Conservation (phyloP, 2,797 vertebrate species). For the Pteropus rufus region DNA sequence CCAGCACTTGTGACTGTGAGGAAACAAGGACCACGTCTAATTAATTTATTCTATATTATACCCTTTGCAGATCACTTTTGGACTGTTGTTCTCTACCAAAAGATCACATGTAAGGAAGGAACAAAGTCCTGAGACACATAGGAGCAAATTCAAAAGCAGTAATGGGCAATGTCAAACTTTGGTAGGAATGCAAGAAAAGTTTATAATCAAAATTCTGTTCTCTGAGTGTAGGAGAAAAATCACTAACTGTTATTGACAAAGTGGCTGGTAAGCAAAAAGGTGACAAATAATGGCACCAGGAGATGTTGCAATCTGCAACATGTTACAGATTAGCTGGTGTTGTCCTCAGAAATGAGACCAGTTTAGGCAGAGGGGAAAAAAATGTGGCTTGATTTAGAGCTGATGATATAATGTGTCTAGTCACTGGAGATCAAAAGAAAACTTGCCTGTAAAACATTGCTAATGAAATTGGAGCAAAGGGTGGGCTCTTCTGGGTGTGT, state of each 20-base stretch:
- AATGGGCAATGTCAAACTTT: neutral
- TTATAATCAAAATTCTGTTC: constrained; percentile 34
- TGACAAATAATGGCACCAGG: constrained; percentile 4
- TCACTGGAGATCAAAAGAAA: constrained; percentile 65
- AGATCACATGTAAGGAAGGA: neutral
- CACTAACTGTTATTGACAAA: constrained; percentile 36
- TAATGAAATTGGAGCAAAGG: constrained; percentile 47
- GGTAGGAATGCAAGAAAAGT: neutral
- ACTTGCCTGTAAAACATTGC: constrained; percentile 42
- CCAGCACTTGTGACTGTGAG: neutral
- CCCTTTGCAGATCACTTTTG: neutral
- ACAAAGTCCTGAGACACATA: neutral
- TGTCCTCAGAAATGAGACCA: constrained; percentile 31
- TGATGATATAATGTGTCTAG: constrained; percentile 61
- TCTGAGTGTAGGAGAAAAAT: neutral
- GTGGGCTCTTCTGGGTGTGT: constrained; percentile 26
- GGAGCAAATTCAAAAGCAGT: constrained; percentile 23
- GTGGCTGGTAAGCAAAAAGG: constrained; percentile 55
- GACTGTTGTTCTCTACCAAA: neutral
- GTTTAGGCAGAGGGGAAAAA: constrained; percentile 31
- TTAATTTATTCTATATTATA: neutral
- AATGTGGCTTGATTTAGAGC: constrained; percentile 72
- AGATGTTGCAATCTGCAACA: constrained; percentile 48
- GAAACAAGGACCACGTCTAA: neutral
- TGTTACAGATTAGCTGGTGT: constrained; percentile 45